Evolutionary conservation across 2,113 vertebrate genomes (phyloP), one percentile per base, ranked within the genome.

Genomic region (Anolis sagrei): DNA sequence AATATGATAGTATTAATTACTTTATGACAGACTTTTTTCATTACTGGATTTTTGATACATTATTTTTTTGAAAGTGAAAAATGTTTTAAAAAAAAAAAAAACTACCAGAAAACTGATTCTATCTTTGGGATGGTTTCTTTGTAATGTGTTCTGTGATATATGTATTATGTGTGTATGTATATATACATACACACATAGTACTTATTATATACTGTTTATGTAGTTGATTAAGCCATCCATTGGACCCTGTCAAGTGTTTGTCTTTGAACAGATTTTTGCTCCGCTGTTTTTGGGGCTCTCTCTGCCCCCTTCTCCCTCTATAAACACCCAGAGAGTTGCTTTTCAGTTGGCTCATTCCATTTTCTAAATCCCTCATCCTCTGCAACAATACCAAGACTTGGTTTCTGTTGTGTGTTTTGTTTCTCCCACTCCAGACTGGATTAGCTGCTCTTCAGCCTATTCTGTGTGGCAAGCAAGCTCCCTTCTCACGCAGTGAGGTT

Each of bases 401-500:
- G 13, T 81, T 23, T 83, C 75, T 84, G 25, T 4, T 0, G 2
- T 68, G 34, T 44, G 21, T 39, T 90, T 89, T 36, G 84, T 62
- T 39, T 21, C 13, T 9, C n/a, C n/a, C 48, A 9, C 49, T 77
- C 34, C 44, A 58, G 84, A 92, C 19, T 16, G 3, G 64, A 0
- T 3, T 84, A 86, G 48, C 83, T 79, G 69, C 72, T 80, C 61
- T 87, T n/a, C 66, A 93, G 90, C 95, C 90, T 83, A 93, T 84
- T 94, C 48, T 27, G 92, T 89, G 88, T 83, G 86, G 87, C 86
- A 92, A 94, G 89, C 91, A 82, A 44, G 39, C 39, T 44, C 77
- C 89, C 90, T 95, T 95, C 94, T 95, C 93, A 91, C 70, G 48
- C 88, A 93, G 88, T 85, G 89, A 58, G 54, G 39, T 44, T 34